Evolutionary conservation across 1,140 invertebrate genomes (phyloP), one percentile per base, ranked within the genome.

Genomic region (Hyles euphorbiae): DNA sequence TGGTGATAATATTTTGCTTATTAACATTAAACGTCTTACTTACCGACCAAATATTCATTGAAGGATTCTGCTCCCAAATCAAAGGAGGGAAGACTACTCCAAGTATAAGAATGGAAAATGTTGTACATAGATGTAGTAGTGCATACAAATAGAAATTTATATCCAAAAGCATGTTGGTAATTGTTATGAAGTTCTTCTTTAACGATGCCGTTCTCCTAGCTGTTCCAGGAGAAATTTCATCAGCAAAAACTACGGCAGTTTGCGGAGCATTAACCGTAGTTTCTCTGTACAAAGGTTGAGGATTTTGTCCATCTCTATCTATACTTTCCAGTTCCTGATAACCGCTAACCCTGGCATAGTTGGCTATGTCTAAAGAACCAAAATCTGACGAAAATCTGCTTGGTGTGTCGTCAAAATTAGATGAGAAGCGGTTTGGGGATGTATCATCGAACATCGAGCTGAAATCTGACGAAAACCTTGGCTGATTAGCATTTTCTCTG

Each of bases 131-230:
- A 63, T 87, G 78, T 46, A 89, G 62, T 33, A 88, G 56, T 6
- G 85, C 82, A 60, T 88, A 88, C 56, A 87, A 63, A 59, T 90
- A 90, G 70, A 90, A 89, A 60, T 88, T 88, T 1, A 84, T 34
- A 59, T 89, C 87, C 8, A 71, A 58, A 34, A 90, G 59, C 78
- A 88, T 87, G 52, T 80, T 85, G 3, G 75, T 60, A 3, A 89
- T 68, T 2, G 84, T 81, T 40, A 87, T 81, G 36, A 88, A 76
- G 63, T 89, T 88, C 74, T 89, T 90, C 52, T 83, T 85, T 59
- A 87, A 58, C 0, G 81, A 71, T 0, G 81, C 83, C 0, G 87
- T 89, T 48, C 89, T 67, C 62, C 87, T 76, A 1, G 74, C 76
- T 3, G 86, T 85, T 8, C 85, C 87, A 2, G 71, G 71, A 7